Base-by-base conservation (phyloP, 2,888 invertebrate genomes). In the Andrena chrysosceles region DNA sequence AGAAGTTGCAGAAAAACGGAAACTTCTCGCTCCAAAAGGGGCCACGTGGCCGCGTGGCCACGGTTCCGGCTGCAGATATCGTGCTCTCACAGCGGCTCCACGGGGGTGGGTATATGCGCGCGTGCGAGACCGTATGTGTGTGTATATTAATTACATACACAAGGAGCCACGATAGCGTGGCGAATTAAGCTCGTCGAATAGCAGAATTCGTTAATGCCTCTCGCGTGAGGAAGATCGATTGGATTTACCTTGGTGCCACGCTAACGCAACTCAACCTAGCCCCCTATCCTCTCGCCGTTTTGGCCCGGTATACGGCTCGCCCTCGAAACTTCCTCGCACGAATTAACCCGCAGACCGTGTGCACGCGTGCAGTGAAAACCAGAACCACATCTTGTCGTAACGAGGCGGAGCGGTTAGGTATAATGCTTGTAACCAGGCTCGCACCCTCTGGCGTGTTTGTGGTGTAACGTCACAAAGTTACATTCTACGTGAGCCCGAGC, bases 341-440 rank as follows among this genome's bases (percentile, higher is more conserved):
- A 87, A 90, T 88, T 90, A 90, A 90, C 90, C 90, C 89, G 86
- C 88, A 89, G 87, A 89, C 86, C 86, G 81, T 84, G 84, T 89
- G 87, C 87, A 90, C 87, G 89, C 89, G 89, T 90, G 88, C 90
- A 86, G 87, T 83, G 90, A 91, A 91, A 91, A 89, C 91, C 89
- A 90, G 90, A 91, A 91, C 91, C 92, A 89, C 92, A 91, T 92
- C 92, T 92, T 91, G 92, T 91, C 90, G 90, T 92, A 92, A 93
- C 89, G 91, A 91, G 90, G 89, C 87, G 88, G 77, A 88, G 92
- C 87, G 91, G 92, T 93, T 91, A 90, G 89, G 89, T 92, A 90
- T 90, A 91, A 91, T 91, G 91, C 91, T 92, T 92, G 91, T 92
- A 92, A 90, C 91, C 88, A 89, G 87, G 89, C 91, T 89, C 89